Evolutionary conservation across 1,140 invertebrate genomes (phyloP).

Genomic region (Tetranychus urticae): DNA sequence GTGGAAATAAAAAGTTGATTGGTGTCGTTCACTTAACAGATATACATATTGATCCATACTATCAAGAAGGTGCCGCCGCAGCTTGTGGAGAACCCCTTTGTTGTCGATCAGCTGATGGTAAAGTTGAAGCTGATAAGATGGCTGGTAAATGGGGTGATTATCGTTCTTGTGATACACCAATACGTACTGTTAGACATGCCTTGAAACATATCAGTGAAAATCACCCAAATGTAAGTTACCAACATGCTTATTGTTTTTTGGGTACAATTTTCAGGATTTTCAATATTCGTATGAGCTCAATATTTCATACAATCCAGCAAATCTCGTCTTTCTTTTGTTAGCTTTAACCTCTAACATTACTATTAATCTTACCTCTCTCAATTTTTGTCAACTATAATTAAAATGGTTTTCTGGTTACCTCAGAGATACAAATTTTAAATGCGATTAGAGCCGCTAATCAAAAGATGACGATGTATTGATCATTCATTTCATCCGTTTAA

Average conservation of each 20-base stretch:
- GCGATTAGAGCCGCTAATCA: too few species aligned
- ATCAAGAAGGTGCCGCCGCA: constrained; percentile 64
- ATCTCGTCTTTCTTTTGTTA: background rate
- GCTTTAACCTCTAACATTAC: background rate
- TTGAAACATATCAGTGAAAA: constrained; percentile 57
- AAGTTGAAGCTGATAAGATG: constrained; percentile 38
- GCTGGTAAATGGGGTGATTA: constrained; percentile 85
- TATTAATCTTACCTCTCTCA: background rate
- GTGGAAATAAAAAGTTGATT: constrained; percentile 1
- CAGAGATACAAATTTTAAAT: too few species aligned
- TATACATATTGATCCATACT: constrained; percentile 78
- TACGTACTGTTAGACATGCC: constrained; percentile 70
- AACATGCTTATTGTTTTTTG: background rate
- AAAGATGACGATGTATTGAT: too few species aligned
- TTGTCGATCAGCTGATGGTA: constrained; percentile 35
- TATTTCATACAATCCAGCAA: too few species aligned
- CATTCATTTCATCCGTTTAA: too few species aligned
- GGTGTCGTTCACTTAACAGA: constrained; percentile 80
- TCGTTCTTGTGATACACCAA: constrained; percentile 62
- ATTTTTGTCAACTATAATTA: background rate
- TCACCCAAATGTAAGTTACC: constrained; percentile 24
- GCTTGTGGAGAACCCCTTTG: constrained; percentile 72
- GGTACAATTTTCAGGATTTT: too few species aligned
- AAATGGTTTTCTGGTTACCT: too few species aligned
- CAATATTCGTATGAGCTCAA: too few species aligned